Evolutionary conservation across 2,113 vertebrate genomes (phyloP), one percentile per base, ranked within the genome.

Genomic region (Mastomys coucha): DNA sequence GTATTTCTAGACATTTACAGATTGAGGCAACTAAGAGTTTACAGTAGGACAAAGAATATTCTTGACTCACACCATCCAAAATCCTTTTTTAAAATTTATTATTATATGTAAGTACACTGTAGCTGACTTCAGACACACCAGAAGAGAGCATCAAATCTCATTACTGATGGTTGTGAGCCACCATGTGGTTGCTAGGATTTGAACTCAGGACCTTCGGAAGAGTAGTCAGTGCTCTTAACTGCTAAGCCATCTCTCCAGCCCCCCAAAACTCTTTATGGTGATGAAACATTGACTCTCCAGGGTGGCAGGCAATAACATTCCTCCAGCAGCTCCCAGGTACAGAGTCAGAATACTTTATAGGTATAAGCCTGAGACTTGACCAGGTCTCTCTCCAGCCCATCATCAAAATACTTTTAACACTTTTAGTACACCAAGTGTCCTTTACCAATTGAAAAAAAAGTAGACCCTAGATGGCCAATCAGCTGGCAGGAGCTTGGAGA

Each of bases 31-130:
- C 49, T 85, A 91, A 85, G 42, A 42, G 93, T 95, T 89, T 56
- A n/a, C 53, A 96, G 60, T 10, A 84, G 42, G 42, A 39, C 84
- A 96, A 97, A 87, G 77, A 75, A 81, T 89, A 86, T 78, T 65
- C 60, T 87, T 94, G 51, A 73, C 24, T 39, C 77, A 11, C 2
- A 2, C 42, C 76, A 39, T n/a, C n/a, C n/a, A n/a, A n/a, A n/a
- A n/a, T 45, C 5, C 5, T 45, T 45, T 45, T 45, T 45, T 45
- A 45, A 45, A 45, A 45, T 45, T 45, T 45, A 45, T 45, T 45
- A 45, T 45, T 45, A 45, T 45, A 45, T 45, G 45, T 45, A 45
- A 45, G 45, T 45, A 45, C 45, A 45, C 45, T 45, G 45, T 45
- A 45, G 45, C 45, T 45, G 45, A 45, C 45, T 45, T 45, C 45